These are phyloP conservation scores for Stomatorhinus ivindoensis DNA, from an alignment of 2,113 vertebrate species.

Conservation along the genomic window DNA sequence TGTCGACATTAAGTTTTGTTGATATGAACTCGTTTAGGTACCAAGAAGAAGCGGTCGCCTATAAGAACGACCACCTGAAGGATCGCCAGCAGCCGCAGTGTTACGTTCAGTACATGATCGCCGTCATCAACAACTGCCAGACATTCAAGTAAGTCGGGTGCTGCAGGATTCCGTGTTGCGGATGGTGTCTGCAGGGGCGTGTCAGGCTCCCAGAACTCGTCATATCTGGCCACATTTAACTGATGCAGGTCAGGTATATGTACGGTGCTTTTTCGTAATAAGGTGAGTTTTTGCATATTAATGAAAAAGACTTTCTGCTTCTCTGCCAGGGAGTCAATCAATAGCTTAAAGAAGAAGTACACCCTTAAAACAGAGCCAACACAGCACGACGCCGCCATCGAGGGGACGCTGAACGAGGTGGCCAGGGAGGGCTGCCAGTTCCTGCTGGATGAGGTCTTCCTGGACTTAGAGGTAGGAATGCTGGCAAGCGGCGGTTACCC, in stretches of 20 bases:
- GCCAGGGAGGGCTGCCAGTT: conserved; percentile 88
- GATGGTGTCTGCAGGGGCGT: no score
- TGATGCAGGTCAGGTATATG: not conserved
- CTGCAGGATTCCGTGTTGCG: not conserved
- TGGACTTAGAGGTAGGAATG: conserved; percentile 85
- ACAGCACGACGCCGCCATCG: conserved; percentile 72
- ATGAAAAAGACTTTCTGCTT: not conserved
- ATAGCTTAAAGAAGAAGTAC: conserved; percentile 92
- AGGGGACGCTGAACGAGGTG: conserved; percentile 72
- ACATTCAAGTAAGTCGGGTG: conserved; percentile 78
- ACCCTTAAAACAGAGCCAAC: conserved; percentile 62
- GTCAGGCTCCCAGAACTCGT: not conserved
- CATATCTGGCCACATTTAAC: not conserved
- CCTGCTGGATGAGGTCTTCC: conserved; percentile 89
- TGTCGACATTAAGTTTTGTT: not conserved
- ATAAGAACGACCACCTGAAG: conserved; percentile 86
- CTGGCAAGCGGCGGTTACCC: not conserved
- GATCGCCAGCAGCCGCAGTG: conserved; percentile 83
- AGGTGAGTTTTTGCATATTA: not conserved
- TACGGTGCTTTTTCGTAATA: not conserved
- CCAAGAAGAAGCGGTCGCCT: conserved; percentile 74
- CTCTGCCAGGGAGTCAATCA: conserved; percentile 76
- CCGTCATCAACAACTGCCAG: conserved; percentile 95
- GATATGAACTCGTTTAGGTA: conserved; percentile 63
- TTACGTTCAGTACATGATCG: conserved; percentile 95